Percentiles rank a stretch among this genome's conserved stretches.
phyloP scores from a whole-genome alignment of 2,888 invertebrate species.

The Polydrusus pterygomalis region DNA sequence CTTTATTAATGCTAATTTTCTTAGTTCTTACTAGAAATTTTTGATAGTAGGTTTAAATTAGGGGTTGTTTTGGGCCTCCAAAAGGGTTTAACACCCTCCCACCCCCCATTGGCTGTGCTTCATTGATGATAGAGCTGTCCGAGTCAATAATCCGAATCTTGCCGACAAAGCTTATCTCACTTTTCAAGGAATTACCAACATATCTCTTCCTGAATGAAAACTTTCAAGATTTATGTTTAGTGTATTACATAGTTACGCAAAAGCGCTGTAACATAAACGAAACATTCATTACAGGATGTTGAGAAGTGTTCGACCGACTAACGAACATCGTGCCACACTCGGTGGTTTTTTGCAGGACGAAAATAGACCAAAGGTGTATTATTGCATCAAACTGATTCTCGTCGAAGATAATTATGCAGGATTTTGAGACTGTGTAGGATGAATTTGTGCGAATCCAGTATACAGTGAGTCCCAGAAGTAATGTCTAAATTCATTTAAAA shows the following conservation, averaged over 20 bases:
- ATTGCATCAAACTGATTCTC: conserved; percentile 9
- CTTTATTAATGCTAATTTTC: too few relatives aligned
- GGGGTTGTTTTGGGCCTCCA: too few relatives aligned
- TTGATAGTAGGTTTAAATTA: too few relatives aligned
- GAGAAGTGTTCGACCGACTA: conserved; percentile 49
- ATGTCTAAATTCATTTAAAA: too few relatives aligned
- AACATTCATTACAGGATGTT: conserved; percentile 56
- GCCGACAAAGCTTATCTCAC: background rate
- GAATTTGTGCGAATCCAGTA: background rate
- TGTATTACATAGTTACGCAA: conserved; percentile 46
- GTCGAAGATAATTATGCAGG: background rate
- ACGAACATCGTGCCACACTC: conserved; percentile 32
- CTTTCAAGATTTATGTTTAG: conserved; percentile 49
- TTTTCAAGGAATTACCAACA: conserved; percentile 15
- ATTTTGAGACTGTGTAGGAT: background rate
- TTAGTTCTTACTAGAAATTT: too few relatives aligned
- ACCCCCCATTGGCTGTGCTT: too few relatives aligned
- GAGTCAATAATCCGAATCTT: background rate
- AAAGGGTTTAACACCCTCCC: too few relatives aligned
- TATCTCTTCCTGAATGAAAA: conserved; percentile 52
- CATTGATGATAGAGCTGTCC: too few relatives aligned
- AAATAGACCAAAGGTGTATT: conserved; percentile 22
- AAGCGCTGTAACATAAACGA: conserved; percentile 52
- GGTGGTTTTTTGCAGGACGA: conserved; percentile 21
- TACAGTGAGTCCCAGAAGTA: too few relatives aligned